Evolutionary conservation across 2,888 invertebrate genomes (phyloP), one percentile per base, ranked within the genome.

Genomic region (Dryobota labecula): DNA sequence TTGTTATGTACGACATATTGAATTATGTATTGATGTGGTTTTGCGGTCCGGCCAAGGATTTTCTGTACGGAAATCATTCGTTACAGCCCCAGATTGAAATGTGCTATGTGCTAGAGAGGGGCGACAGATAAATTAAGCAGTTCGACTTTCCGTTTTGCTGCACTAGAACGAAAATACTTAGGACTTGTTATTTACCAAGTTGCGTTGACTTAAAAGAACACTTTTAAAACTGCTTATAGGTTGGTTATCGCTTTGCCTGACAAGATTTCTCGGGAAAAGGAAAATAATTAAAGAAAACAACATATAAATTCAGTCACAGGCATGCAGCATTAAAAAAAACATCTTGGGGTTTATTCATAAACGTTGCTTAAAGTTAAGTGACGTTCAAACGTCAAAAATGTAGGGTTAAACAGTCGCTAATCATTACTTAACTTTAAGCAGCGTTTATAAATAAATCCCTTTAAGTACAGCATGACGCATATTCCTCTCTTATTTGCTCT

Each of bases 51-150:
- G n/a, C 5, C 43, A 51, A 72, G 41, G 45, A 47, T 56, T 38
- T 54, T 47, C 13, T 70, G 24, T 30, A 38, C 15, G 36, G 56
- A 71, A 38, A 57, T 24, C 18, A 27, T 56, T 47, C 24, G 20
- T 57, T 51, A 72, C 20, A 27, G 38, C 2, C 8, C 27, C 36
- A 33, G 6, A 11, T 69, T 43, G 8, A 43, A 41, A 36, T 69
- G 51, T 49, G 15, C 7, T 64, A 18, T 51, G 15, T 6, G 0
- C n/a, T n/a, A 20, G 18, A 6, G 8, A 30, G 2, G 2, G 13
- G 24, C 30, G 8, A 30, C 6, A 30, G 9, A 38, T 24, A 4
- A n/a, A 15, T 62, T 24, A 2, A 18, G 4, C 20, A 33, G 6
- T 24, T 36, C 3, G 2, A 13, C 24, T 11, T 45, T 43, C 7